Evolutionary conservation across 2,797 vertebrate species (phyloP).

Genomic region (Rhincodon typus): DNA sequence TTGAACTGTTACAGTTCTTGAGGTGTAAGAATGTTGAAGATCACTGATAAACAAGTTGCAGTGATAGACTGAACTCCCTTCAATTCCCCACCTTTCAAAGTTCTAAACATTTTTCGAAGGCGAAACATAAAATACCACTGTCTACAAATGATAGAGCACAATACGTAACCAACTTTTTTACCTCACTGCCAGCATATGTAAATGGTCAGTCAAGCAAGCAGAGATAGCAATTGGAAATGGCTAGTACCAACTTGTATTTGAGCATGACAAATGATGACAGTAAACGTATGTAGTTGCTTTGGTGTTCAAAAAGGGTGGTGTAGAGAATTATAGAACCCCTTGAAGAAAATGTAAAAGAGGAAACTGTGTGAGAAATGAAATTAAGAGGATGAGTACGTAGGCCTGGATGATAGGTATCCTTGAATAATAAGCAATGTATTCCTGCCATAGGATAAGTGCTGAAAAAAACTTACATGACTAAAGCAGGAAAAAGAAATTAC

Average conservation of each 20-base stretch:
- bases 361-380: neutral
- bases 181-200: too few species aligned
- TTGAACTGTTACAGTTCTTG: too few species aligned
- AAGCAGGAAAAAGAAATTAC: neutral
- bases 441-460: neutral
- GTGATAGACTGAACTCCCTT: too few species aligned
- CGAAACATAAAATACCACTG: too few species aligned
- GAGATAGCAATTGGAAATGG: too few species aligned
- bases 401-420: neutral
- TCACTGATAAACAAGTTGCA: too few species aligned
- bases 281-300: neutral
- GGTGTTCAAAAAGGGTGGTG: neutral
- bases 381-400: neutral
- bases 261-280: neutral
- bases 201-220: too few species aligned
- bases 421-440: neutral
- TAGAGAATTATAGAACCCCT: neutral
- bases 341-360: neutral
- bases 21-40: too few species aligned
- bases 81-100: too few species aligned
- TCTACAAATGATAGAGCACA: too few species aligned
- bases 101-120: too few species aligned
- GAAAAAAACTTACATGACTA: neutral
- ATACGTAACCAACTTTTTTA: too few species aligned
- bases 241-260: neutral